phyloP scores from a whole-genome alignment of 2,888 invertebrate genomes.

The Capitulum mitella region DNA sequence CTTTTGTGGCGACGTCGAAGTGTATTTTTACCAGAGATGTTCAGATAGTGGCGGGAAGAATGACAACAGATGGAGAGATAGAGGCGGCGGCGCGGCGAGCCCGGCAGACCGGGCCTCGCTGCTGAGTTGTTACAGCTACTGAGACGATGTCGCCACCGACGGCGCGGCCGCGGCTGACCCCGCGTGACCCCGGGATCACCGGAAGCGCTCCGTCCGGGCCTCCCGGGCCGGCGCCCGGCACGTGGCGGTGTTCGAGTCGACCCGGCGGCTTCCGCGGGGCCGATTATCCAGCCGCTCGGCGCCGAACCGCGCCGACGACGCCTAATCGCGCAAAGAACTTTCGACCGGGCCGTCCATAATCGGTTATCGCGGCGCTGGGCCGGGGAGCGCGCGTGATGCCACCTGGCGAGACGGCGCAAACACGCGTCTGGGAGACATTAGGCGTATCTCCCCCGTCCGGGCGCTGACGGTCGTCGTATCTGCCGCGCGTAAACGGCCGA shows the following conservation, averaged over 20 bases:
- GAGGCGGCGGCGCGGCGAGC: neutral
- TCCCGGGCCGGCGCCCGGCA: too few relatives aligned
- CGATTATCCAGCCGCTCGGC: too few relatives aligned
- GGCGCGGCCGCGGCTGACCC: neutral
- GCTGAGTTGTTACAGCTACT: too few relatives aligned
- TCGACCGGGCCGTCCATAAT: neutral
- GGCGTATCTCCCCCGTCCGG: neutral
- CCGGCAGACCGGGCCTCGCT: too few relatives aligned
- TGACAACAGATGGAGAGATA: neutral
- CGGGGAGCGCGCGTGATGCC: neutral
- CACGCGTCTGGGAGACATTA: neutral
- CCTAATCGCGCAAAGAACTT: neutral
- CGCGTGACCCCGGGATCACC: too few relatives aligned
- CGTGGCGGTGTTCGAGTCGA: too few relatives aligned
- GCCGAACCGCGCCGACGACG: neutral
- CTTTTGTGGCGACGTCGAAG: constrained; percentile 16
- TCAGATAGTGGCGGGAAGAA: neutral
- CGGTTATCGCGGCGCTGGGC: neutral
- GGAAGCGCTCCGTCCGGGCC: too few relatives aligned
- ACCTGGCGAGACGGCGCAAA: neutral
- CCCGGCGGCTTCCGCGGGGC: too few relatives aligned
- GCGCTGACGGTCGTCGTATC: neutral
- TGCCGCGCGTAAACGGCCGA: neutral
- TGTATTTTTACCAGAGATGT: constrained; percentile 14
- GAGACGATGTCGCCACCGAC: too few relatives aligned